Percentiles rank a stretch among this genome's conserved stretches.
These are phyloP conservation scores for Palythoa caribaeorum DNA, from an alignment of 92 coral and sea anemone genomes.

Conservation along the genomic window DNA sequence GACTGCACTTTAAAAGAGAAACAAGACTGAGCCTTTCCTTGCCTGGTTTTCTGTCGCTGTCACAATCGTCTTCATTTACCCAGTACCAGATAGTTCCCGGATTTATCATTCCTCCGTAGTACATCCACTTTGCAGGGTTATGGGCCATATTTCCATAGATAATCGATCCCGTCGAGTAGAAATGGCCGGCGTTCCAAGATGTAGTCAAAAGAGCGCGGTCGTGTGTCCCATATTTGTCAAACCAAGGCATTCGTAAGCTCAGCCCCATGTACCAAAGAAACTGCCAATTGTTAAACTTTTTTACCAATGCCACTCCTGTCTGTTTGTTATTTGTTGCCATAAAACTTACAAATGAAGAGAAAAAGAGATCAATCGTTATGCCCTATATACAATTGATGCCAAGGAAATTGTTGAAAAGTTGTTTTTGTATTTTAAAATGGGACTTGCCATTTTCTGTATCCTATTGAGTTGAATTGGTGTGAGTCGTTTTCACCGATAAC, in stretches of 20 bases:
- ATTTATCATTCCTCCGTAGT: slow-evolving; percentile 46
- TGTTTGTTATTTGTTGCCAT: slow-evolving; percentile 57
- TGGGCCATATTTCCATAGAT: slow-evolving; percentile 54
- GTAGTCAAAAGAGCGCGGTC: slow-evolving; percentile 62
- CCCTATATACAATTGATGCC: neutral
- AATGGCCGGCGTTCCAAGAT: slow-evolving; percentile 16
- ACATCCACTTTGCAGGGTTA: slow-evolving; percentile 67
- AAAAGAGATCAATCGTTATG: neutral
- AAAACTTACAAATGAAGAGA: slow-evolving; percentile 29
- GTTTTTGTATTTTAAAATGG: too few species aligned
- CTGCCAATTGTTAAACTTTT: slow-evolving; percentile 63
- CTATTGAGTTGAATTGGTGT: too few species aligned
- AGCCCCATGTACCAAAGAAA: slow-evolving; percentile 42
- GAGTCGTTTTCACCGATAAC: too few species aligned
- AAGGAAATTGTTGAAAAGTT: too few species aligned
- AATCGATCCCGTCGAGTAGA: slow-evolving; percentile 53
- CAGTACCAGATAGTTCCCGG: slow-evolving; percentile 79
- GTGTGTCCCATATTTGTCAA: slow-evolving; percentile 48
- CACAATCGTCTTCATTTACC: slow-evolving; percentile 79
- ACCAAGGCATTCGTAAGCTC: slow-evolving; percentile 71
- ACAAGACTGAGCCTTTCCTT: neutral
- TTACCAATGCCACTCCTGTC: slow-evolving; percentile 55
- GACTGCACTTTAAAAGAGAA: too few species aligned
- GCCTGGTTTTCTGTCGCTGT: slow-evolving; percentile 64
- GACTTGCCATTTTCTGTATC: too few species aligned